Base-by-base conservation (phyloP, 2,888 invertebrate species). In the Hololepta plana region DNA sequence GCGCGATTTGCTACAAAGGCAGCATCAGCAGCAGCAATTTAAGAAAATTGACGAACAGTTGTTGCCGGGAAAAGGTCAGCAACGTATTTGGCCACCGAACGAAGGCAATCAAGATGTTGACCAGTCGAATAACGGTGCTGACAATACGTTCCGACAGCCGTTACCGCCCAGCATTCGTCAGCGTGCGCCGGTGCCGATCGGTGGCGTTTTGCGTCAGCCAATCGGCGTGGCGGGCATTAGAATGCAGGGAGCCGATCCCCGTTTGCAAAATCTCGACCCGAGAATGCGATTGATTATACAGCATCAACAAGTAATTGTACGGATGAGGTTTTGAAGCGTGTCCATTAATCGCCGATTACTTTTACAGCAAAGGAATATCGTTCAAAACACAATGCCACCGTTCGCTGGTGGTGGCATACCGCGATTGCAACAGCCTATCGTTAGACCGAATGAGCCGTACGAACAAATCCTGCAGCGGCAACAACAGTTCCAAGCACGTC, bases 1-100 rank as follows among this genome's bases (percentile, higher is more conserved):
- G 22, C 57, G 85, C 14, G 84, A 85, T 47, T 53, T 87, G 34
- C 58, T 87, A 28, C 82, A 84, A 47, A 59, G 79, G 25, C 79
- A 77, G 42, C 74, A 79, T 32, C 67, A 56, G 26, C 80, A 79
- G 41, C 75, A 79, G 32, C 67, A 57, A 26, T 62, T 58, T 32
- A 67, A 67, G 39, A 65, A 69, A 38, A 49, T 65, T 35, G 65
- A 66, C 28, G 45, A 49, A 15, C 49, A 51, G 23, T 32, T 51
- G 22, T 31, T 49, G 21, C 49, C 51, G 3, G 52, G 48, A 4
- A 51, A 53, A 35, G 41, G 45, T 2, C 47, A 51, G 26, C 53
- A 53, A 34, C 60, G 67, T 38, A 58, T 65, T 44, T 68, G 68
- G 67, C 58, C 63, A 4, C 61, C 61, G 17, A 34, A 36, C 11